Evolutionary conservation across 2,113 vertebrate species (phyloP).

Genomic region (Zapornia atra): DNA sequence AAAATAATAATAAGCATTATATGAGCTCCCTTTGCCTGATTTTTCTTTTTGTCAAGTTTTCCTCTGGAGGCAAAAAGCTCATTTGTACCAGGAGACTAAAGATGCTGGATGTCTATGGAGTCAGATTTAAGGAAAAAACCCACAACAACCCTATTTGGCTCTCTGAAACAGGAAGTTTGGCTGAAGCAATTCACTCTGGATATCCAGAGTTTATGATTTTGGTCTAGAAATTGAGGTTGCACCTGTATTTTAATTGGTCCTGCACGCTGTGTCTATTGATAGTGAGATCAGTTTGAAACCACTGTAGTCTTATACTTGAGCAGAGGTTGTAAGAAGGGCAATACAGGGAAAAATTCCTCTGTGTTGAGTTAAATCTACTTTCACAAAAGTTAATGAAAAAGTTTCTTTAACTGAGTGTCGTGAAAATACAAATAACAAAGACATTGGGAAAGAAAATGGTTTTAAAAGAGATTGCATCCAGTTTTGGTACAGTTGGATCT

Average conservation of each 20-base stretch:
- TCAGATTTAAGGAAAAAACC: background rate
- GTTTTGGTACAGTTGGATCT: background rate
- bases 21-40: background rate
- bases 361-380: background rate
- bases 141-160: background rate
- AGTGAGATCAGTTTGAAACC: background rate
- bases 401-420: background rate
- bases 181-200: background rate
- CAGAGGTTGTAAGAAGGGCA: background rate
- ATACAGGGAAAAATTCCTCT: background rate
- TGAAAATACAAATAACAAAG: background rate
- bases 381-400: background rate
- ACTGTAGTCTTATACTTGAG: background rate
- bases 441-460: background rate
- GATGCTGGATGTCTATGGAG: background rate
- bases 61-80: background rate
- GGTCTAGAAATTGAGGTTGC: background rate
- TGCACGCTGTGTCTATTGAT: background rate
- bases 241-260: background rate
- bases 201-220: background rate
- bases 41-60: background rate
- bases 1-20: background rate
- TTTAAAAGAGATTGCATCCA: background rate
- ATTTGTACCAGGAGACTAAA: background rate
- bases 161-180: background rate